phyloP scores from a whole-genome alignment of 2,113 vertebrate species.

The Speoplatyrhinus poulsoni region DNA sequence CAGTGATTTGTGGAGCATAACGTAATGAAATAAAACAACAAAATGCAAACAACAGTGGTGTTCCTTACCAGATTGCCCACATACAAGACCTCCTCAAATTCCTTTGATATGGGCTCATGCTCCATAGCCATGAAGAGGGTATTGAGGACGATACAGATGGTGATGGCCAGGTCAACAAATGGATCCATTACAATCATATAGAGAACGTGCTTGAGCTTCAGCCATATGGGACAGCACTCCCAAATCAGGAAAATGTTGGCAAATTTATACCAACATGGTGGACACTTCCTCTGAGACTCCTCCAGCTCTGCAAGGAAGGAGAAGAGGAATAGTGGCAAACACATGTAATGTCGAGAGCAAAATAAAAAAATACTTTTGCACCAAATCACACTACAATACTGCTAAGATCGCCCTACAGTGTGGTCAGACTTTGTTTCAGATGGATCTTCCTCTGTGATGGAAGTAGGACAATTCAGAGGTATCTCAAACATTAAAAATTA shows the following conservation, averaged over 20 bases:
- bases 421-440: too few relatives aligned
- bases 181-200: conserved; percentile 98
- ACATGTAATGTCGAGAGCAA: too few relatives aligned
- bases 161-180: conserved; percentile 96
- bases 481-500: too few relatives aligned
- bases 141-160: conserved; percentile 98
- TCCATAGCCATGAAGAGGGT: conserved; percentile 99
- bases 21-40: neutral
- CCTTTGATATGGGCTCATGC: conserved; percentile 90
- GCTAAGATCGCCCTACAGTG: too few relatives aligned
- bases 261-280: conserved; percentile 98
- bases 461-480: too few relatives aligned
- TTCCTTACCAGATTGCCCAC: conserved; percentile 94
- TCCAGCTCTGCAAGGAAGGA: conserved; percentile 83
- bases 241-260: conserved; percentile 94
- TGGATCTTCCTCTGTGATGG: too few relatives aligned
- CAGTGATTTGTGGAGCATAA: too few relatives aligned
- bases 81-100: conserved; percentile 83
- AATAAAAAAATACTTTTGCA: too few relatives aligned
- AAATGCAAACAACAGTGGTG: neutral
- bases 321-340: neutral
- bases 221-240: conserved; percentile 92
- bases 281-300: conserved; percentile 95
- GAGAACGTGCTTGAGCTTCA: conserved; percentile 91
- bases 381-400: too few relatives aligned